A percentile compares a stretch with the other conserved stretches of the same genome.
phyloP scores from a whole-genome alignment of 2,888 invertebrate genomes.

The Rhagophthalmus giganteus region DNA sequence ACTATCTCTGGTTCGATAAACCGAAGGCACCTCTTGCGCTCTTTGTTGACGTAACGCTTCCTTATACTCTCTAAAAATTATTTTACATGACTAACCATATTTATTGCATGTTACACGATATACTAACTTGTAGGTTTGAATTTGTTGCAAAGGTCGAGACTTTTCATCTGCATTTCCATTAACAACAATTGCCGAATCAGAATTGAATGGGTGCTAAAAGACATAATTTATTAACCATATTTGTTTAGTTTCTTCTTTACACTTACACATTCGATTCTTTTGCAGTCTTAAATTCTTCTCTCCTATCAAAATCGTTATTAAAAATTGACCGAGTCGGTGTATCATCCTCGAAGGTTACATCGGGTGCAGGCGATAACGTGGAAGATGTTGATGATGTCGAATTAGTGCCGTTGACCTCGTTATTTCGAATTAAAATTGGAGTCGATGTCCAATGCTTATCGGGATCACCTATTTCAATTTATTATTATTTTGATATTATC shows the following conservation, averaged over 20 bases:
- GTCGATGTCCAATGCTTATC: conserved; percentile 51
- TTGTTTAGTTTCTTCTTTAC: background rate
- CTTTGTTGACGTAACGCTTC: conserved; percentile 86
- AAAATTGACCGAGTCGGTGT: conserved; percentile 37
- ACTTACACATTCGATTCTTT: conserved; percentile 33
- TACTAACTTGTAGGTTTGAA: conserved; percentile 76
- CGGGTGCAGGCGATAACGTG: conserved; percentile 62
- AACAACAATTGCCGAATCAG: conserved; percentile 62
- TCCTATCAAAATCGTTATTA: conserved; percentile 43
- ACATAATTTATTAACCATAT: conserved; percentile 1
- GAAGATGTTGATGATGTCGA: conserved; percentile 61
- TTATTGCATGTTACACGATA: background rate
- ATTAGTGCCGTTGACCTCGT: conserved; percentile 46
- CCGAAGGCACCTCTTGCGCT: conserved; percentile 70
- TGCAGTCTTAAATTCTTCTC: conserved; percentile 41
- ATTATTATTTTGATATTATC: no score
- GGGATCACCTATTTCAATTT: conserved; percentile 40
- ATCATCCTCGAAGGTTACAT: conserved; percentile 47
- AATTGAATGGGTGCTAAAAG: conserved; percentile 59
- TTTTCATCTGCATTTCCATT: conserved; percentile 65
- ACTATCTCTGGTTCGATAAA: conserved; percentile 71
- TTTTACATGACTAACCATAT: no score
- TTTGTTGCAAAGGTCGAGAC: conserved; percentile 67
- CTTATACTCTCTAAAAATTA: conserved; percentile 77
- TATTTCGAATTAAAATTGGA: conserved; percentile 44